These are phyloP conservation scores for Lasaia peninsularis DNA, from an alignment of 1,140 invertebrate genomes.

Conservation along the genomic window DNA sequence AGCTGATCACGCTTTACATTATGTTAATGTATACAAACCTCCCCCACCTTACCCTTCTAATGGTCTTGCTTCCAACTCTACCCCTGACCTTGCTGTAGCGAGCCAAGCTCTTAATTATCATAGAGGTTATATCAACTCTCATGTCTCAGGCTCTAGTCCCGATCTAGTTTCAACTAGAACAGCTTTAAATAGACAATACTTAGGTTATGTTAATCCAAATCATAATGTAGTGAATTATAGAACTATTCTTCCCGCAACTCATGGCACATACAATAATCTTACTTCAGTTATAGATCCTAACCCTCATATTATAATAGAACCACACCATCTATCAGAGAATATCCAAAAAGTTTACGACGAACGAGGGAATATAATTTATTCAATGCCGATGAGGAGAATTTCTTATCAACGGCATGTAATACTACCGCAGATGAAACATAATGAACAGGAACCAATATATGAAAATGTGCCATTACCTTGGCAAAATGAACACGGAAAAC, in stretches of 20 bases:
- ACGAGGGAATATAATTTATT: conserved; percentile 80
- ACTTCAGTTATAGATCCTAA: conserved; percentile 64
- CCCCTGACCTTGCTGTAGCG: conserved; percentile 87
- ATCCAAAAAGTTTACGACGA: conserved; percentile 80
- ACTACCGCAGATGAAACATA: conserved; percentile 70
- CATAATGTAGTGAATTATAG: conserved; percentile 52
- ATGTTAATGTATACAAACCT: conserved; percentile 87
- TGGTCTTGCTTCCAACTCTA: conserved; percentile 85
- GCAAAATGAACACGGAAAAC: conserved; percentile 67
- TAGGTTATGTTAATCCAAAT: conserved; percentile 64
- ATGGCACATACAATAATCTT: conserved; percentile 85
- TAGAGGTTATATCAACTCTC: conserved; percentile 76
- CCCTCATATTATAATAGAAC: conserved; percentile 65
- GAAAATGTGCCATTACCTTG: conserved; percentile 85
- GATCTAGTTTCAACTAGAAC: conserved; percentile 85
- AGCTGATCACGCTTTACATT: conserved; percentile 72
- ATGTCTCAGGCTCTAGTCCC: conserved; percentile 86
- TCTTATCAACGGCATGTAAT: conserved; percentile 73
- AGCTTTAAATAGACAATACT: conserved; percentile 77
- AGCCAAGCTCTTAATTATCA: conserved; percentile 76
- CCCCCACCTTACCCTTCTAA: conserved; percentile 89
- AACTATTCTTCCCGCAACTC: conserved; percentile 70
- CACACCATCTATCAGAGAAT: conserved; percentile 75
- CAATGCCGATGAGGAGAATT: conserved; percentile 76
- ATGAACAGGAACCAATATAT: conserved; percentile 84